phyloP scores from a whole-genome alignment of 2,797 vertebrate genomes.

The Amblyopsis hoosieri region DNA sequence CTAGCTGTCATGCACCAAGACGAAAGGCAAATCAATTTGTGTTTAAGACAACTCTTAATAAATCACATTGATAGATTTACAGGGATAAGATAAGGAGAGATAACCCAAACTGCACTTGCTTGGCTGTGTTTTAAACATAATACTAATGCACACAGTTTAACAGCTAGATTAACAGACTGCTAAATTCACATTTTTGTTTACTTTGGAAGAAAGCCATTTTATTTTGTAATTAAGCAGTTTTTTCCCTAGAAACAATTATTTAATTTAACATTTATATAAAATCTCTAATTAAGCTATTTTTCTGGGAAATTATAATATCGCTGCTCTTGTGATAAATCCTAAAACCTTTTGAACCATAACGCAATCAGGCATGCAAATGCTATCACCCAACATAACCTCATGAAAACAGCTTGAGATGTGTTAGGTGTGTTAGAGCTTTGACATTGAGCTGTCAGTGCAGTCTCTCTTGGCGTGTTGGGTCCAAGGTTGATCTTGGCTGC shows the following conservation, averaged over 20 bases:
- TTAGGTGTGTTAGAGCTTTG: conserved; percentile 25
- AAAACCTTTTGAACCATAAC: conserved; percentile 18
- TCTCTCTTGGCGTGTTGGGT: conserved; percentile 29
- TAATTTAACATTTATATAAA: no score
- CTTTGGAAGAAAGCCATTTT: background rate
- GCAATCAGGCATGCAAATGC: background rate
- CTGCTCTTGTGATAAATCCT: conserved; percentile 6
- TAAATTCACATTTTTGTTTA: no score
- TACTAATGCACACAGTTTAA: background rate
- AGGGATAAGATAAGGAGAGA: conserved; percentile 6
- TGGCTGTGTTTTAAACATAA: no score
- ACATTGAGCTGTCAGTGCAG: background rate
- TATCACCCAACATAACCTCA: no score
- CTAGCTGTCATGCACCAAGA: conserved; percentile 9
- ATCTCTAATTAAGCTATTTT: conserved; percentile 5
- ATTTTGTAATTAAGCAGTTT: background rate
- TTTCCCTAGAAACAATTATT: background rate
- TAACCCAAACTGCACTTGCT: conserved; percentile 7
- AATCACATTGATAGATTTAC: background rate
- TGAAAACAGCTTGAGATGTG: no score
- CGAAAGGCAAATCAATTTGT: conserved; percentile 43
- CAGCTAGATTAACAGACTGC: no score
- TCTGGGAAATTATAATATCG: conserved; percentile 13
- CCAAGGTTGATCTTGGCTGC: conserved; percentile 32
- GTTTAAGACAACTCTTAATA: background rate